Evolutionary conservation across 2,113 vertebrate genomes (phyloP).

Genomic region (Physeter macrocephalus): DNA sequence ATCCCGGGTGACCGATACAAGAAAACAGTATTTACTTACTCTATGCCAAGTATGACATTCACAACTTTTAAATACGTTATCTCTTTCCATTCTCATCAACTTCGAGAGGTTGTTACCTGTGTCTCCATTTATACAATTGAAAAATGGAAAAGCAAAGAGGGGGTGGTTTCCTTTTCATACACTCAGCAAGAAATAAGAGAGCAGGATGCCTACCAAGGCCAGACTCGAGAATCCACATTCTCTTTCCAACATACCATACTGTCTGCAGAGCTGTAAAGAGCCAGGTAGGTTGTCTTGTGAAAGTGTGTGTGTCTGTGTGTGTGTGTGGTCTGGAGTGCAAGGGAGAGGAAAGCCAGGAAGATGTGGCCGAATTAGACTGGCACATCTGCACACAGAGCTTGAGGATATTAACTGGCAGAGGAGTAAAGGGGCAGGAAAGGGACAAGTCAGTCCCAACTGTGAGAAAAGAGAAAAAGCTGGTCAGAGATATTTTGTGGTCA

Average conservation of each 20-base stretch:
- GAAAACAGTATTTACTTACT: neutral
- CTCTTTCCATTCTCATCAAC: neutral
- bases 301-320: fast-evolving
- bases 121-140: neutral
- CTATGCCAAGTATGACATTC: neutral
- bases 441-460: neutral
- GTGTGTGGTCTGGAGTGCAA: fast-evolving
- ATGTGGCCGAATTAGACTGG: neutral
- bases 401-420: neutral
- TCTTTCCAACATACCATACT: neutral
- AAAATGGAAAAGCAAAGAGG: neutral
- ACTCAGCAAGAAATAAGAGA: neutral
- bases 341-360: neutral
- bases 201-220: neutral
- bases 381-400: neutral
- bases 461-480: neutral
- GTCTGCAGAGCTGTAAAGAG: neutral
- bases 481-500: neutral
- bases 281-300: neutral
- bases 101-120: neutral
- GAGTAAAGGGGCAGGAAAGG: neutral
- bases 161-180: neutral
- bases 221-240: neutral
- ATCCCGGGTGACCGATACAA: neutral
- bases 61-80: neutral